Evolutionary conservation across 2,797 vertebrate genomes (phyloP).

Genomic region (Melanogrammus aeglefinus): DNA sequence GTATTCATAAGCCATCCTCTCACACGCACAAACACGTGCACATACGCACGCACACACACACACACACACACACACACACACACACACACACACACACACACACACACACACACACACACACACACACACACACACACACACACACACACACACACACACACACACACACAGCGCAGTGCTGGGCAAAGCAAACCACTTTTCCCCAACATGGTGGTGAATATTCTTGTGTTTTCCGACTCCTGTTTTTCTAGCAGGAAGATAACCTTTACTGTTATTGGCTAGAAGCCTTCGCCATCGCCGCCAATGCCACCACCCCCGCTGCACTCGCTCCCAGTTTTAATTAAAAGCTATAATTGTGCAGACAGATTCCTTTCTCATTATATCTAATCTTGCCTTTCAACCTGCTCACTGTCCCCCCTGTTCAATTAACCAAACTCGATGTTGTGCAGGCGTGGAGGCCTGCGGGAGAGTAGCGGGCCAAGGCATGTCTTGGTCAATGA

Average conservation of each 20-base stretch:
- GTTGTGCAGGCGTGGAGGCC: conserved; percentile 24
- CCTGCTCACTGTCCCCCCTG: conserved; percentile 42
- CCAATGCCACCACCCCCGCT: conserved; percentile 21
- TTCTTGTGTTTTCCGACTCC: conserved; percentile 27
- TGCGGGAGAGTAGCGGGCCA: no score
- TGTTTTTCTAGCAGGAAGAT: conserved; percentile 45
- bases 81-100: no score
- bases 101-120: no score
- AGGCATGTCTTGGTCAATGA: no score
- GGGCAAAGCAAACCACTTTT: conserved; percentile 16
- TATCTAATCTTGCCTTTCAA: conserved; percentile 57
- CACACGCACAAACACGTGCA: neutral
- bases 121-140: neutral
- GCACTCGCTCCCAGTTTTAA: conserved; percentile 52
- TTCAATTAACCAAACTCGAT: conserved; percentile 53
- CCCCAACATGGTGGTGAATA: conserved; percentile 9
- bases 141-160: neutral
- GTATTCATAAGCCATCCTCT: neutral
- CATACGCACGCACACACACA: no score
- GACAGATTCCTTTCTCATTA: conserved; percentile 51
- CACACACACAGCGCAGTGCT: neutral
- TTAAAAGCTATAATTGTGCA: conserved; percentile 63
- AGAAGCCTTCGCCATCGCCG: conserved; percentile 3
- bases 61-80: no score
- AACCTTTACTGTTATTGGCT: conserved; percentile 58